Evolutionary conservation across 2,113 vertebrate genomes (phyloP).

Genomic region (Phyllostomus discolor): DNA sequence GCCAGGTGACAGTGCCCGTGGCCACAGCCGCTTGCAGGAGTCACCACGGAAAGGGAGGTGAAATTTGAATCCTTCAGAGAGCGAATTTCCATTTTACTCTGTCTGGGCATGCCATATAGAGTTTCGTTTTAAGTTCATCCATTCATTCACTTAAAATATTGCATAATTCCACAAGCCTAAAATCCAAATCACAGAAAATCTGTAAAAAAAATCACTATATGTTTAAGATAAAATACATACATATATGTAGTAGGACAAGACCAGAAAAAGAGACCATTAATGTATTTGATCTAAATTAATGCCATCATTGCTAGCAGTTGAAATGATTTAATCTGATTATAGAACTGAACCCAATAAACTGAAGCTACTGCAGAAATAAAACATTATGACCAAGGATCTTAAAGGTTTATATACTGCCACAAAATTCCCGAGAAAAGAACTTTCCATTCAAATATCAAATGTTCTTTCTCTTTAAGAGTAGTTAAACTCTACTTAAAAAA

Average conservation of each 20-base stretch:
- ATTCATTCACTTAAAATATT: background rate
- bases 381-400: background rate
- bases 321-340: conserved; percentile 2
- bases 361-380: background rate
- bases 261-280: background rate
- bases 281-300: background rate
- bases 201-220: background rate
- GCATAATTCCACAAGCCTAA: background rate
- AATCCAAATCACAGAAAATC: background rate
- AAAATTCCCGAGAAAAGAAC: conserved; percentile 7
- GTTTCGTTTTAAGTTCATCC: background rate
- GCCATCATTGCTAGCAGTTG: background rate
- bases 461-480: conserved; percentile 12
- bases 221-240: background rate
- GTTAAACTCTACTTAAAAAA: background rate
- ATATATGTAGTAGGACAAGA: background rate
- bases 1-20: background rate
- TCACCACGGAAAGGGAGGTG: background rate
- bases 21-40: background rate
- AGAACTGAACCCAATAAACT: background rate
- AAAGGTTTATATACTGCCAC: background rate
- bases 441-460: background rate
- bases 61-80: background rate
- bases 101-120: background rate
- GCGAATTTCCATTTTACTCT: background rate